These are phyloP conservation scores for Melanotaenia maccullochi DNA, from an alignment of 2,797 vertebrate genomes.

Conservation along the genomic window DNA sequence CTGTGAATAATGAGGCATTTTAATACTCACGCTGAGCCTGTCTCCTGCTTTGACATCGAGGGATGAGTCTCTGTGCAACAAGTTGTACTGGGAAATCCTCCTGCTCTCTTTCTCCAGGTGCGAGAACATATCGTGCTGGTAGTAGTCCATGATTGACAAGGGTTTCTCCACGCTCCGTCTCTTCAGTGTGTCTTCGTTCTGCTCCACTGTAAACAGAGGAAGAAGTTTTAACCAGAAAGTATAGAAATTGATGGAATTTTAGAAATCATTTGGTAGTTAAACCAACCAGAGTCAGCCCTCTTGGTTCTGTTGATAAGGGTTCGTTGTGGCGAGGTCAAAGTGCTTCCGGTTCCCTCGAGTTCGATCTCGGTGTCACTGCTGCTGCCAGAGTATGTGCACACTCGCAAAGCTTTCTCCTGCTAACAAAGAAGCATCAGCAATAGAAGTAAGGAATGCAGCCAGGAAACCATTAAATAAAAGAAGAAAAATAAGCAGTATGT, in stretches of 20 bases:
- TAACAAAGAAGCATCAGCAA: neutral
- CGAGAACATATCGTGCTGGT: constrained; percentile 81
- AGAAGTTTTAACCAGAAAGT: neutral
- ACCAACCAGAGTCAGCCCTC: constrained; percentile 80
- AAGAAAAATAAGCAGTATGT: no score
- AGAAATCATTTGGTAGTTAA: neutral
- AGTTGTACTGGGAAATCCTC: constrained; percentile 81
- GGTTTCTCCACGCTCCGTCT: constrained; percentile 73
- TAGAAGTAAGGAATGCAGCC: neutral
- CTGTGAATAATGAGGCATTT: constrained; percentile 6
- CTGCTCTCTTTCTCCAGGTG: constrained; percentile 79
- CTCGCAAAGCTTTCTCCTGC: constrained; percentile 81
- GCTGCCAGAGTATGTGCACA: constrained; percentile 83
- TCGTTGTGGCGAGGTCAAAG: constrained; percentile 69
- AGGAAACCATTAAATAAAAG: neutral
- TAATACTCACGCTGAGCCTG: constrained; percentile 79
- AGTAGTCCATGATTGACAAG: constrained; percentile 86
- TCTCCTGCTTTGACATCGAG: constrained; percentile 76
- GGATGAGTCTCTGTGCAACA: constrained; percentile 79
- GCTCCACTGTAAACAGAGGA: constrained; percentile 49
- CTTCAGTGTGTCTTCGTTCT: constrained; percentile 77
- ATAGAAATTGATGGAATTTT: no score
- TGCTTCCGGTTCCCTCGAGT: constrained; percentile 65
- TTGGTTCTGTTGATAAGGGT: constrained; percentile 74
- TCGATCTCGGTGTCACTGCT: constrained; percentile 80